Base-by-base conservation (phyloP, 2,797 vertebrate genomes). In the Anguilla megastoma region DNA sequence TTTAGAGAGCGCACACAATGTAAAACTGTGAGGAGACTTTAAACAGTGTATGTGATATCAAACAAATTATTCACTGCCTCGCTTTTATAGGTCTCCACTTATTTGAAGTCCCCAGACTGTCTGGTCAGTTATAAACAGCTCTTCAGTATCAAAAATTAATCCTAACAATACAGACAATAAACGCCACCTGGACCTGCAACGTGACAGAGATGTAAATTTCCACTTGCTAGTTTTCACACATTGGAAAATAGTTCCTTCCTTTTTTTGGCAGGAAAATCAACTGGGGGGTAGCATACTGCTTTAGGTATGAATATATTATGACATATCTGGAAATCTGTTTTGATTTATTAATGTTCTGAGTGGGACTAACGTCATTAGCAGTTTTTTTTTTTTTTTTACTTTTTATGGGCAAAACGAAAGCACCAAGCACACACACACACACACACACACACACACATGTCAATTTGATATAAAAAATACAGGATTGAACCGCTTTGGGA, bases 261-360 rank as follows among this genome's bases (percentile, higher is more conserved):
- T 10, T 24, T 48, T 76, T 14, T 41, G 21, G 76, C 76, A 24
- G 5, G 16, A 16, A 45, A 45, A 45, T 24, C 41, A 10, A 41
- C 16, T 41, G 36, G 33, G 3, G 74, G 10, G 2, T 45, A 16
- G 21, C 76, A 48, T 1, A 48, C 16, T 48, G 76, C 21, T 21
- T n/a, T 24, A 80, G 41, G 76, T 80, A 48, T 80, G 76, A 80
- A 80, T 80, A 45, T 48, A 80, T 80, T 80, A 80, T 48, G 76
- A 30, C 12, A 16, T 21, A 18, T 24, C 18, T 36, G 14, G 76
- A 48, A 21, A 80, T 45, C 21, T 80, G 41, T 48, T 80, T 80
- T 30, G 8, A 48, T 45, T 45, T 45, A 41, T 41, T 21, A 8
- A 80, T 80, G 18, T 48, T 41, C 16, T 48, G 41, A 7, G 76